A percentile compares a stretch with the other conserved stretches of the same genome.
Evolutionary conservation across 64 coral and sea anemone genomes (phyloP).

Genomic region (Montipora efflorescens): DNA sequence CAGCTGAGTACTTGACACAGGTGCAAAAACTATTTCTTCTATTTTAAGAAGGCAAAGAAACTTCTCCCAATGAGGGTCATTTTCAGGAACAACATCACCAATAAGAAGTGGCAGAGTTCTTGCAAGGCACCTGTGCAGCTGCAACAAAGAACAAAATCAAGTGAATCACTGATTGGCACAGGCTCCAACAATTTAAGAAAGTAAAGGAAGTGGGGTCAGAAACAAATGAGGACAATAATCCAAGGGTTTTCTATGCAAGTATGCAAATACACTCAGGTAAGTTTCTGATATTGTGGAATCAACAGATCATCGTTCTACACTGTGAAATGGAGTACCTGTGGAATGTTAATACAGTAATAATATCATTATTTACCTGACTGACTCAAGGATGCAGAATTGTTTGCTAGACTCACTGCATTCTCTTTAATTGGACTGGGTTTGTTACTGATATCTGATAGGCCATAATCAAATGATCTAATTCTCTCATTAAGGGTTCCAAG

Average conservation of each 20-base stretch:
- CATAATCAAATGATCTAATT: slow-evolving; percentile 37
- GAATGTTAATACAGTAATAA: too few relatives aligned
- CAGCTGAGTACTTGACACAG: slow-evolving; percentile 31
- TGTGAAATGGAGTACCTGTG: too few relatives aligned
- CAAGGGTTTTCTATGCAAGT: too few relatives aligned
- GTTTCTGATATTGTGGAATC: too few relatives aligned
- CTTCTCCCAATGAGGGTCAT: slow-evolving; percentile 67
- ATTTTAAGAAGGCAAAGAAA: slow-evolving; percentile 46
- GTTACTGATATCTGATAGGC: slow-evolving; percentile 15
- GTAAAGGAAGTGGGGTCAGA: too few relatives aligned
- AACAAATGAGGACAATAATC: neutral
- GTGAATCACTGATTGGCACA: neutral
- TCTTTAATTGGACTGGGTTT: slow-evolving; percentile 71
- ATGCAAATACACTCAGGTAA: too few relatives aligned
- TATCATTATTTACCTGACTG: slow-evolving; percentile 37
- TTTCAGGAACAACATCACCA: slow-evolving; percentile 58
- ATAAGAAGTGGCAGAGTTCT: slow-evolving; percentile 47
- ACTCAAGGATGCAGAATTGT: neutral
- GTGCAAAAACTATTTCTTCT: slow-evolving; percentile 73
- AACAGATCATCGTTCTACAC: too few relatives aligned
- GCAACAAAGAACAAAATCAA: neutral
- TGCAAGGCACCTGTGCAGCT: slow-evolving; percentile 73
- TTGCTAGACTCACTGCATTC: neutral
- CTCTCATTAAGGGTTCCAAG: slow-evolving; percentile 45
- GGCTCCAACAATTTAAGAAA: neutral